Evolutionary conservation across 2,113 vertebrate species (phyloP).

Genomic region (Lampris incognitus): DNA sequence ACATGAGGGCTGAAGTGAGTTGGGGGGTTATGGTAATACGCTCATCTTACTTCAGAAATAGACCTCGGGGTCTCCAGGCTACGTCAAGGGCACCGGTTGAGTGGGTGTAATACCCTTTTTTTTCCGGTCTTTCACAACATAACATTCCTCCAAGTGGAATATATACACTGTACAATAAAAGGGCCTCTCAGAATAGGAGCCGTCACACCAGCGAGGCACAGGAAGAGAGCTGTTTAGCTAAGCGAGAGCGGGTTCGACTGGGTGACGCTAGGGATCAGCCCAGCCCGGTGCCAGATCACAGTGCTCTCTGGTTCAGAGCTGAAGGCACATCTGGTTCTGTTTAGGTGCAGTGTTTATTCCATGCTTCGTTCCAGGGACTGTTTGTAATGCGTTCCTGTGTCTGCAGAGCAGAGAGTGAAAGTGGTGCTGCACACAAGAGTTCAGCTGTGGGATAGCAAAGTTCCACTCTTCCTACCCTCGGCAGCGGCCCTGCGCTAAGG

Average conservation of each 20-base stretch:
- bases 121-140: background rate
- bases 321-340: constrained; percentile 75
- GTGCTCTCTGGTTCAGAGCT: constrained; percentile 47
- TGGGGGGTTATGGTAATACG: background rate
- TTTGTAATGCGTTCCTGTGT: constrained; percentile 66
- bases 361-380: constrained; percentile 65
- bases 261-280: constrained; percentile 65
- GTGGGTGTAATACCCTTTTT: background rate
- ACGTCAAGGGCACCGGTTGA: constrained; percentile 39
- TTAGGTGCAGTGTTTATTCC: constrained; percentile 71
- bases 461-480: constrained; percentile 3
- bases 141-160: constrained; percentile 46
- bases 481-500: constrained; percentile 4
- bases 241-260: constrained; percentile 59
- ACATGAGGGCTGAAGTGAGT: background rate
- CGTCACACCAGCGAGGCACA: constrained; percentile 45
- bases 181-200: constrained; percentile 37
- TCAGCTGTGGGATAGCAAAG: constrained; percentile 55
- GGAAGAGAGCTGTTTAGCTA: constrained; percentile 67
- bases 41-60: constrained; percentile 28
- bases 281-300: constrained; percentile 61
- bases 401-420: constrained; percentile 15
- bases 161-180: constrained; percentile 28
- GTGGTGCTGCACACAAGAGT: constrained; percentile 51
- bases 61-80: constrained; percentile 12